These are phyloP conservation scores for Zhengitettix transpicula DNA, from an alignment of 2,888 invertebrate genomes.

Conservation along the genomic window DNA sequence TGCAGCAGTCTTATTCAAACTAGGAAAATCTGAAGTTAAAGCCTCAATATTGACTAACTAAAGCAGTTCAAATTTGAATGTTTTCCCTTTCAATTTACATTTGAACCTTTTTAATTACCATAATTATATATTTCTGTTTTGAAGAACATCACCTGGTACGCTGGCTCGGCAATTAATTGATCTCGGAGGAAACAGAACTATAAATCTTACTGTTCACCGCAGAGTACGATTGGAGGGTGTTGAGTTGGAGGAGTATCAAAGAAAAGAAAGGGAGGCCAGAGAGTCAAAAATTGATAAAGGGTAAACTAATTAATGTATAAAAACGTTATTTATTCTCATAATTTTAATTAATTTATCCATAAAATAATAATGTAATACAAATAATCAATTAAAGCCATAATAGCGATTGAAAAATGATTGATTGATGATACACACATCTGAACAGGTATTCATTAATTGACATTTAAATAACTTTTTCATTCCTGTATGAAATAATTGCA, in stretches of 20 bases:
- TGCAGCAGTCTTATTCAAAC: no score
- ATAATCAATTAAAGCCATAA: neutral
- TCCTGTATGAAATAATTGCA: no score
- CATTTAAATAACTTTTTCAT: no score
- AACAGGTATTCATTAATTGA: no score
- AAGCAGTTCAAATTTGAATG: no score
- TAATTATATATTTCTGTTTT: no score
- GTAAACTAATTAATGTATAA: conserved; percentile 16
- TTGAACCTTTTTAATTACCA: no score
- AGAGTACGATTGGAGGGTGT: conserved; percentile 58
- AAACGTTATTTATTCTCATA: conserved; percentile 16
- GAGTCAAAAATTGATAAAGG: conserved; percentile 28
- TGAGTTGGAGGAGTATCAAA: conserved; percentile 60
- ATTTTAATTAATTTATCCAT: neutral
- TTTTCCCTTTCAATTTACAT: no score
- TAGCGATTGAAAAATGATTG: no score
- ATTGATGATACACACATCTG: no score
- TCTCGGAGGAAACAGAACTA: conserved; percentile 51
- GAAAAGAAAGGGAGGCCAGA: conserved; percentile 36
- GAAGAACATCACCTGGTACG: conserved; percentile 63
- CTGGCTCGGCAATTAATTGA: conserved; percentile 64
- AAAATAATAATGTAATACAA: neutral
- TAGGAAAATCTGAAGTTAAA: no score
- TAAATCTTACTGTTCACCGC: conserved; percentile 51
- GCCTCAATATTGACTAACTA: no score